Evolutionary conservation across 2,113 vertebrate species (phyloP).

Genomic region (Raja brachyura): DNA sequence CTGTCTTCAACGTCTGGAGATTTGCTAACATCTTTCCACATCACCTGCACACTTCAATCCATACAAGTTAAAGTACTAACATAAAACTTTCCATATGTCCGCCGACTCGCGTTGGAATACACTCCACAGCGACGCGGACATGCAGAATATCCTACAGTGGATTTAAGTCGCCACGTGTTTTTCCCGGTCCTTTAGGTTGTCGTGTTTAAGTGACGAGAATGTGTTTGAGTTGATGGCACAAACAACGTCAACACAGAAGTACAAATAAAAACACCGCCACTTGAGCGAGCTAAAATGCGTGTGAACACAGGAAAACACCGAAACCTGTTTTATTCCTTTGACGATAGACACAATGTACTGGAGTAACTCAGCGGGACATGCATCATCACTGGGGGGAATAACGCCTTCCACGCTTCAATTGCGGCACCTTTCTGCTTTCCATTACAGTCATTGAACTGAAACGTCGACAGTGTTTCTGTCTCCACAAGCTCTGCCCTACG

Average conservation of each 20-base stretch:
- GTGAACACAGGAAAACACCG: neutral
- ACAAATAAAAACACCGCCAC: neutral
- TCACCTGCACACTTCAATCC: neutral
- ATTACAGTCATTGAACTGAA: too few relatives aligned
- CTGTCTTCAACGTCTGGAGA: neutral
- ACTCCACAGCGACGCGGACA: neutral
- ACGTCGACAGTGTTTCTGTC: too few relatives aligned
- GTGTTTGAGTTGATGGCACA: neutral
- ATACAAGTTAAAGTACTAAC: neutral
- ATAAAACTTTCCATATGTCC: neutral
- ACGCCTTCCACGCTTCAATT: too few relatives aligned
- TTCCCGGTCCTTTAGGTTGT: neutral
- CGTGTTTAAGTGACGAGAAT: neutral
- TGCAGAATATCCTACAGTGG: neutral
- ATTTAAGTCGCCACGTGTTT: neutral
- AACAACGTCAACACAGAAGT: neutral
- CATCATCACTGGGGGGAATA: neutral
- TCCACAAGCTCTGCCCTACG: too few relatives aligned
- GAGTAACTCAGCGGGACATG: too few relatives aligned
- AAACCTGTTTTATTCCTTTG: neutral
- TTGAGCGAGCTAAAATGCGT: too few relatives aligned
- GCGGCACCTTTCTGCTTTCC: too few relatives aligned
- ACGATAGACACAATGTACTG: neutral
- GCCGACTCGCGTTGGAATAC: neutral
- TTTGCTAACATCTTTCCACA: neutral